A percentile compares a stretch with the other conserved stretches of the same genome.
Evolutionary conservation across 2,797 vertebrate species (phyloP).

Genomic region (Aselliscus stoliczkanus): DNA sequence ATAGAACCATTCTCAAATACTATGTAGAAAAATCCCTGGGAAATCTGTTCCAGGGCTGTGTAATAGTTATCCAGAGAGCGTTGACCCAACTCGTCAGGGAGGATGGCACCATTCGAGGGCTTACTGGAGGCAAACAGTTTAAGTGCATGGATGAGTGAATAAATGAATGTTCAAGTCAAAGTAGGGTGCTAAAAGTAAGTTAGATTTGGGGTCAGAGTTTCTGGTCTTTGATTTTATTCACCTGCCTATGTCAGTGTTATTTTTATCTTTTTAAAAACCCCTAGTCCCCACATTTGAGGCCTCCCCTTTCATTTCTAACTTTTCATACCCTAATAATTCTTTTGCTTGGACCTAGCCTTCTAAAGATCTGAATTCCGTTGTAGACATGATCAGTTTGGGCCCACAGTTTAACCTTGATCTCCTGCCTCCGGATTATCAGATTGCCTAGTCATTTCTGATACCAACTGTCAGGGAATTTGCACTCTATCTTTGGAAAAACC

Average conservation of each 20-base stretch:
- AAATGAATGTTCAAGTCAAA: neutral
- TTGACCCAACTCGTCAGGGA: neutral
- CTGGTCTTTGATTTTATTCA: neutral
- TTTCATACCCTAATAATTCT: neutral
- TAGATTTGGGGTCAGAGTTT: neutral
- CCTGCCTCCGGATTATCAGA: neutral
- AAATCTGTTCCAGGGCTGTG: neutral
- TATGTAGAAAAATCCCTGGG: neutral
- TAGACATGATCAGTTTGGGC: neutral
- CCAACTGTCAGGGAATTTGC: neutral
- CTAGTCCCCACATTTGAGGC: neutral
- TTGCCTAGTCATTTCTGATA: neutral
- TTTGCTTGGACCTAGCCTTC: neutral
- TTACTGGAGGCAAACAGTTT: no score
- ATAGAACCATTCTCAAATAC: neutral
- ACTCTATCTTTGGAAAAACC: neutral
- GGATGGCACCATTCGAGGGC: accelerated
- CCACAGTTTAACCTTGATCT: neutral
- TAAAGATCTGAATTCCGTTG: neutral
- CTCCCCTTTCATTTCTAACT: neutral
- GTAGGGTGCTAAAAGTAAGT: neutral
- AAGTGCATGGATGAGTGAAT: accelerated
- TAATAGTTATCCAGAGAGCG: neutral
- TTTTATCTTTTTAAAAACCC: neutral
- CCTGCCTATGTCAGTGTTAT: neutral